phyloP scores from a whole-genome alignment of 1,140 invertebrate species.

The Neuroterus valhalla region DNA sequence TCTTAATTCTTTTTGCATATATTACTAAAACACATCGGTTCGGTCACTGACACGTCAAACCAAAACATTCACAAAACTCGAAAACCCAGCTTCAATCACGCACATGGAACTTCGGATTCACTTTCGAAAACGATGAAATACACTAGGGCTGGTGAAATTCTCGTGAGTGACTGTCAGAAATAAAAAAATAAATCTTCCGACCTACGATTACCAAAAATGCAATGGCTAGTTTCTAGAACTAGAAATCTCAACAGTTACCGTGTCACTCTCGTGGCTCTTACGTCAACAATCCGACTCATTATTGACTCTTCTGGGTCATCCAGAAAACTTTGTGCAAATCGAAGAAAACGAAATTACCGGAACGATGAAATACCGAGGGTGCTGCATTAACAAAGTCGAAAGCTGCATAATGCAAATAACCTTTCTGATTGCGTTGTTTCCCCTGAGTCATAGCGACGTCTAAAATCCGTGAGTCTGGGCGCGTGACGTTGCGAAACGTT shows the following conservation, averaged over 20 bases:
- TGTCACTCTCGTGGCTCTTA: constrained; percentile 23
- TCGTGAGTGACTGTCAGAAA: not conserved
- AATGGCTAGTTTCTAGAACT: not conserved
- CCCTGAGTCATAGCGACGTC: constrained; percentile 60
- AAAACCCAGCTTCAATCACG: no score
- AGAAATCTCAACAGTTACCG: not conserved
- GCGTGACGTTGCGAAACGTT: constrained; percentile 64
- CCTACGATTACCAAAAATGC: not conserved
- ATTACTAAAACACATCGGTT: no score
- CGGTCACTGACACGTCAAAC: constrained; percentile 3
- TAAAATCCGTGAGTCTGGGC: constrained; percentile 43
- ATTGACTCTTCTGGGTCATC: constrained; percentile 22
- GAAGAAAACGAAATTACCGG: not conserved
- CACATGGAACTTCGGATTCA: no score
- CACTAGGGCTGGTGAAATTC: not conserved
- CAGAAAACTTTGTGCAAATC: not conserved
- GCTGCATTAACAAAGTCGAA: constrained; percentile 42
- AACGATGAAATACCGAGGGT: not conserved
- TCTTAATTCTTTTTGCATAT: no score
- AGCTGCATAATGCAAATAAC: constrained; percentile 59
- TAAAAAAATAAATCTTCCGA: not conserved
- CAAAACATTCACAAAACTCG: not conserved
- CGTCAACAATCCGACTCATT: constrained; percentile 23
- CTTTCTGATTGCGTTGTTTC: constrained; percentile 60
- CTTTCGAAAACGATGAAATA: no score